These are phyloP conservation scores for Perdita meconis DNA, from an alignment of 2,888 invertebrate genomes.

Conservation along the genomic window DNA sequence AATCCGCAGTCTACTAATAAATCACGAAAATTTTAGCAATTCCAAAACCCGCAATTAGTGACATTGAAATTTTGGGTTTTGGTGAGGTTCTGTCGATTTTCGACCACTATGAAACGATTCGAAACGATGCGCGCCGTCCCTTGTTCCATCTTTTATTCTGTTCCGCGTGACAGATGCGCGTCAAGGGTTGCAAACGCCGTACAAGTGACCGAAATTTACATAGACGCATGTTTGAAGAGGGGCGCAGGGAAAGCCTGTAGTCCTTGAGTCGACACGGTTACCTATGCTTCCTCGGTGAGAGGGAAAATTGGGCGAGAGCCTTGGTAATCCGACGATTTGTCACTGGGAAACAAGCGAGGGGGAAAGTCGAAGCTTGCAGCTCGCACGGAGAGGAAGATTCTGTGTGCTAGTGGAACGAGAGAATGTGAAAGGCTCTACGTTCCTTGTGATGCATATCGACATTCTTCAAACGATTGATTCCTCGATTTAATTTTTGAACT, in stretches of 20 bases:
- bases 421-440: neutral
- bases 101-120: no score
- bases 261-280: conserved; percentile 2
- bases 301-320: conserved; percentile 19
- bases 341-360: neutral
- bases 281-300: conserved; percentile 17
- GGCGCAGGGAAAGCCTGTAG: neutral
- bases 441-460: neutral
- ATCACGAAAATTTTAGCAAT: no score
- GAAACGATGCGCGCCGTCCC: neutral
- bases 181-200: neutral
- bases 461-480: neutral
- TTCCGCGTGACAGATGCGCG: neutral
- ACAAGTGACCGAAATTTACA: conserved; percentile 27
- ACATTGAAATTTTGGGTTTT: no score
- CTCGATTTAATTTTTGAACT: neutral
- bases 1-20: no score
- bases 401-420: neutral
- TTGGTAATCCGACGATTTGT: conserved; percentile 38
- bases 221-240: neutral
- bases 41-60: no score
- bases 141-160: conserved; percentile 8
- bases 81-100: no score
- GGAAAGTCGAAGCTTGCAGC: conserved; percentile 14
- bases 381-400: neutral